Evolutionary conservation across 1,140 invertebrate species (phyloP).

Genomic region (Drosophila repleta): DNA sequence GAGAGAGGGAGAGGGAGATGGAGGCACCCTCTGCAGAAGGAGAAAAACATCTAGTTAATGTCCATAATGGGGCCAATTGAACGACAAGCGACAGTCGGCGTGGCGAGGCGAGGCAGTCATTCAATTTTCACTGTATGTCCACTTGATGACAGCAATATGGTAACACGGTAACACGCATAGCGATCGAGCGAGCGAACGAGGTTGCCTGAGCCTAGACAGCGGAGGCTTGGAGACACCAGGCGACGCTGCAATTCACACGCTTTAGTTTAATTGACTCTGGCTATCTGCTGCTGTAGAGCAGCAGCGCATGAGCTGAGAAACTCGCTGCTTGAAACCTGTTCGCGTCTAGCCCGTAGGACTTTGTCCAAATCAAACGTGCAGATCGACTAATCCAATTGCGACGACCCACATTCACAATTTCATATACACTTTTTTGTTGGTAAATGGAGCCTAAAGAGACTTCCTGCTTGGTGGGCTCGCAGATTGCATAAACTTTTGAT

Average conservation of each 20-base stretch:
- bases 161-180: conserved; percentile 74
- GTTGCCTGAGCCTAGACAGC: conserved; percentile 7
- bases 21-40: conserved; percentile 10
- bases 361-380: conserved; percentile 11
- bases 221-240: conserved; percentile 13
- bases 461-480: conserved; percentile 47
- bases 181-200: conserved; percentile 9
- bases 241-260: conserved; percentile 67
- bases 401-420: conserved; percentile 22
- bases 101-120: conserved; percentile 19
- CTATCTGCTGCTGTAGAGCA: not conserved
- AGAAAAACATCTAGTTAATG: conserved; percentile 63
- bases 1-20: too few species aligned
- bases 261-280: conserved; percentile 53
- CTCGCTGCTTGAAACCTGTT: conserved; percentile 8
- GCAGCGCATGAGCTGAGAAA: not conserved
- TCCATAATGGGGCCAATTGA: conserved; percentile 69
- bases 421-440: conserved; percentile 6
- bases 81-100: conserved; percentile 57
- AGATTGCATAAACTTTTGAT: conserved; percentile 47
- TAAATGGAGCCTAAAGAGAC: conserved; percentile 30
- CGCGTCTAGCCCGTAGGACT: conserved; percentile 14
- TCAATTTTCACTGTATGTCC: conserved; percentile 59
- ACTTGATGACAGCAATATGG: conserved; percentile 38
- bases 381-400: conserved; percentile 1